Conservation (phyloP, 1,140 invertebrate genomes). For the Trachelipus rathkii region DNA sequence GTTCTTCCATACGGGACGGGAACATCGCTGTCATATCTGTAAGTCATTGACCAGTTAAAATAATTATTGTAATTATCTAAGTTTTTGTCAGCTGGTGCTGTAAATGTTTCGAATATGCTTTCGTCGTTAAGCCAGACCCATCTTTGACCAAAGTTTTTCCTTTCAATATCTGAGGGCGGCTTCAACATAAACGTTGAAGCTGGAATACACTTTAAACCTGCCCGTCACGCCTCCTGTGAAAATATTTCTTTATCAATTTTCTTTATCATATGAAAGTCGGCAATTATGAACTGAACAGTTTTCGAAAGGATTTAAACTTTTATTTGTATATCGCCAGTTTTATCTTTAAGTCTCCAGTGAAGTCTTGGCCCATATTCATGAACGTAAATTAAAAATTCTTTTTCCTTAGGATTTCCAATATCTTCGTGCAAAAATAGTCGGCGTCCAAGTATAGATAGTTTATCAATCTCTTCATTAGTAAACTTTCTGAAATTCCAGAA, state of each 20-base stretch:
- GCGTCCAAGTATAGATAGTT: slow-evolving; percentile 37
- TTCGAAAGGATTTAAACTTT: slow-evolving; percentile 53
- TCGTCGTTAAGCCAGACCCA: slow-evolving; percentile 63
- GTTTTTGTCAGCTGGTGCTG: slow-evolving; percentile 45
- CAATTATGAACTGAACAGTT: slow-evolving; percentile 59
- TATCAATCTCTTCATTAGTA: slow-evolving; percentile 19
- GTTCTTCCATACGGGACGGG: slow-evolving; percentile 65
- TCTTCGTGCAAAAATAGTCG: slow-evolving; percentile 37
- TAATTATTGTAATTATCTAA: slow-evolving; percentile 53
- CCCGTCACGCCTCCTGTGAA: slow-evolving; percentile 45
- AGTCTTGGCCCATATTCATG: slow-evolving; percentile 46
- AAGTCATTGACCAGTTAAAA: slow-evolving; percentile 76
- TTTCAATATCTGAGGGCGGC: slow-evolving; percentile 48
- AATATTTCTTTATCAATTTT: slow-evolving; percentile 35
- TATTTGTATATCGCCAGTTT: slow-evolving; percentile 31
- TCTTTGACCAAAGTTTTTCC: slow-evolving; percentile 52
- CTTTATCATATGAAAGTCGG: slow-evolving; percentile 52
- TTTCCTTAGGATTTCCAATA: slow-evolving; percentile 22
- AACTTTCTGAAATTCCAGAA: slow-evolving; percentile 30
- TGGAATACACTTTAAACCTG: slow-evolving; percentile 56
- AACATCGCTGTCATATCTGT: slow-evolving; percentile 63
- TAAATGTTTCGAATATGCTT: slow-evolving; percentile 57
- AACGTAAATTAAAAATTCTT: slow-evolving; percentile 45
- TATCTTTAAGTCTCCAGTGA: slow-evolving; percentile 44
- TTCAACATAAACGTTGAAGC: slow-evolving; percentile 57